Base-by-base conservation (phyloP, 1,140 invertebrate genomes). In the Aethina tumida region DNA sequence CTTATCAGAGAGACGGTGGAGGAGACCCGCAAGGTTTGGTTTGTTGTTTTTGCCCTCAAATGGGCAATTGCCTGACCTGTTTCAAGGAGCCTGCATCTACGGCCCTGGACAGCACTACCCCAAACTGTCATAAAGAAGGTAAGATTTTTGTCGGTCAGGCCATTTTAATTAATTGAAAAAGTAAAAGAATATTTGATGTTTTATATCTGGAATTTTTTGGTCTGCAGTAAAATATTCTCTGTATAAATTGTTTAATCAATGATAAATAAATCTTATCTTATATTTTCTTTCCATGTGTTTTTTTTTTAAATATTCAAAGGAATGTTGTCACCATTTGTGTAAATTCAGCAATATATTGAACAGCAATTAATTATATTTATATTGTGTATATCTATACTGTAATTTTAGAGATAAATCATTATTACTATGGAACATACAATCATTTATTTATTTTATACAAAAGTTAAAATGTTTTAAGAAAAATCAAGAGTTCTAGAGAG, bases 31-130 rank as follows among this genome's bases (percentile, higher is more conserved):
- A 35, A 46, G 46, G 53, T 47, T 45, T 44, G 38, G 46, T 52
- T 55, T 47, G 57, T n/a, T n/a, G n/a, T n/a, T n/a, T n/a, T 51
- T 50, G 50, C 53, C 67, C 65, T 78, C 77, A 71, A 81, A 81
- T 82, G 79, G 78, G 78, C 77, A 79, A 81, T 70, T 81, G 78
- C 68, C 71, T 77, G 57, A 78, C 77, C 58, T 82, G 79, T 65
- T 80, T 79, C 60, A 75, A 77, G 71, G 71, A 74, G 67, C 73
- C 75, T 66, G 69, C 69, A 66, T 71, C 68, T 63, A 45, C 62
- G 59, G 68, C 61, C 57, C 66, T 59, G 55, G 68, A 66, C 58
- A 67, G 61, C 49, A 63, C 56, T 52, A 64, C 56, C 47, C 49
- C 59, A 56, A 61, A 64, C 51, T 65, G 62, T 44, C 67, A 70